Percentiles rank a stretch among this genome's conserved stretches.
Conservation (phyloP, 2,113 vertebrate species). For the Garra rufa region DNA sequence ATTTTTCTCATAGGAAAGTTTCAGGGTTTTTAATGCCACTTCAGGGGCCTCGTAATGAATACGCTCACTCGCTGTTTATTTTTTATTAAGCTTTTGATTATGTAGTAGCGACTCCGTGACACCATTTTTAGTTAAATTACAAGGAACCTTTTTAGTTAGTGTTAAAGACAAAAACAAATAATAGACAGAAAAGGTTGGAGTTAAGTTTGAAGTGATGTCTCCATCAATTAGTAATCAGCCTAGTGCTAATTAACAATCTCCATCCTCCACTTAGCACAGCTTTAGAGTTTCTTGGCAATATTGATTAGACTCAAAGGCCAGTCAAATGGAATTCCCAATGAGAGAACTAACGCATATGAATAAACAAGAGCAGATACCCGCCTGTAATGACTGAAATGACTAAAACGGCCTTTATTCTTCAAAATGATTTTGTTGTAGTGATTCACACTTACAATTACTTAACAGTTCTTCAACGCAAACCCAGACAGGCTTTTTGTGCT, state of each 20-base stretch:
- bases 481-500: background rate
- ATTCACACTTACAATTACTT: background rate
- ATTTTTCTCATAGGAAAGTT: background rate
- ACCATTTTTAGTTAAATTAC: conserved; percentile 3
- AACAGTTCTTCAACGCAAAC: background rate
- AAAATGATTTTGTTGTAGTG: background rate
- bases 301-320: conserved; percentile 57
- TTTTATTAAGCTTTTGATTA: background rate
- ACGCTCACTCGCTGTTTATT: background rate
- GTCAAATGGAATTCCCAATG: conserved; percentile 45
- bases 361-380: background rate
- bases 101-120: background rate
- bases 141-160: background rate
- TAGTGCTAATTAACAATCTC: conserved; percentile 66
- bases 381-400: background rate
- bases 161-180: conserved; percentile 48
- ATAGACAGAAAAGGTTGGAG: conserved; percentile 47
- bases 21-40: background rate
- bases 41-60: background rate
- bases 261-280: conserved; percentile 54
- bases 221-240: conserved; percentile 67
- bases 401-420: background rate
- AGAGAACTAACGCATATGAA: conserved; percentile 10
- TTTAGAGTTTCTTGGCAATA: conserved; percentile 62
- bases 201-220: conserved; percentile 55